Base-by-base conservation (phyloP, 2,113 vertebrate genomes). In the Semnornis frantzii region DNA sequence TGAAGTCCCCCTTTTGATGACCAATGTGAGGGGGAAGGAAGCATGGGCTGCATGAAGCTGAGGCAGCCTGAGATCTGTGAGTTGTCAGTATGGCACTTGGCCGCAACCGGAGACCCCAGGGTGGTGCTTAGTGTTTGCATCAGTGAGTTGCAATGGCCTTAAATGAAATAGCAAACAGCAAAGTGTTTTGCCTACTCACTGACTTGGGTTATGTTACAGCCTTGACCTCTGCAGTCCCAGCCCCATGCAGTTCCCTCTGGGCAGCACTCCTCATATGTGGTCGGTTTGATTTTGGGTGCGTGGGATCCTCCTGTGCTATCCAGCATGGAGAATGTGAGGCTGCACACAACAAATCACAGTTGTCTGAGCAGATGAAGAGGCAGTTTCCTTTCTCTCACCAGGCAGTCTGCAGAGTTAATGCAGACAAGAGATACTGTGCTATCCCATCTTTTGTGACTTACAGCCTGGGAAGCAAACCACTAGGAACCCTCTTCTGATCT, bases 191-290 rank as follows among this genome's bases (percentile, higher is more conserved):
- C 28, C 31, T 7, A 2, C 13, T 57, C 48, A 50, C 12, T 20
- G 46, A 4, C 54, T 34, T 0, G 39, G 64, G 7, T 55, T 44
- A 16, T 54, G 14, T n/a, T 28, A n/a, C 13, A 63, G n/a, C 76
- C 37, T n/a, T 12, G 70, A 50, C 19, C 31, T 72, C 46, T 14
- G 5, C 46, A 28, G 60, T 39, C 12, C 30, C 54, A 58, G 77
- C 27, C 23, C 46, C 5, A 0, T 31, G 50, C 7, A 1, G 5
- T 37, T 70, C 11, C 46, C 62, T 2, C 1, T 3, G 31, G 62
- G 44, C 70, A 81, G 46, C 52, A 1, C 54, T 50, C 73, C 73
- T 37, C 0, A 17, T 21, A 23, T 20, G 28, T 28, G 80, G 4
- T 15, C 72, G 48, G 59, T 6, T 91, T 57, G 30, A 13, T 48